Conservation (phyloP, 1,140 invertebrate genomes). For the Danaus plexippus region DNA sequence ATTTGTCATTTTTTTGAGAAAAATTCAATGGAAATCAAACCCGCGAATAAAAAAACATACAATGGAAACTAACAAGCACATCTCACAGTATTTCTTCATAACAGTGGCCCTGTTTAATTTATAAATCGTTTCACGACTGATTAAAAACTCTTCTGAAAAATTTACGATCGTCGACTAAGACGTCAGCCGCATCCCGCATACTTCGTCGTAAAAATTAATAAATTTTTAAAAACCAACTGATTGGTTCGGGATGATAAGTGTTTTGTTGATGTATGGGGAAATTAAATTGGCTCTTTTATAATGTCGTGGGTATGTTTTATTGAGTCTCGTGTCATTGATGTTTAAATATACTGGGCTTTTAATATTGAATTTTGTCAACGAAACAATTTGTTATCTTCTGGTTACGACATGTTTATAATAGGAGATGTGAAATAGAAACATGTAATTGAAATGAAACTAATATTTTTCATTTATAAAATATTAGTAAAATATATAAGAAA, state of each 20-base stretch:
- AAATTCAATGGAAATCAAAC: neutral
- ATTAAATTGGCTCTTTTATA: no score
- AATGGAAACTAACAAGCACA: conserved; percentile 37
- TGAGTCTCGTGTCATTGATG: no score
- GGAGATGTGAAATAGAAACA: neutral
- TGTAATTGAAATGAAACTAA: no score
- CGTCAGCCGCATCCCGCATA: conserved; percentile 28
- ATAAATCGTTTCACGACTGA: conserved; percentile 68
- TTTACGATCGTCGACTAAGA: conserved; percentile 40
- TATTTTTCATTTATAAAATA: no score
- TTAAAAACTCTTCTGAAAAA: conserved; percentile 71
- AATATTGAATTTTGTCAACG: no score
- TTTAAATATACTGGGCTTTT: no score
- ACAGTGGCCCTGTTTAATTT: conserved; percentile 67
- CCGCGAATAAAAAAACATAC: conserved; percentile 1
- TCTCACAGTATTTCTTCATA: conserved; percentile 63
- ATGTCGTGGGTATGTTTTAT: no score
- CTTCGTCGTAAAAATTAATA: conserved; percentile 29
- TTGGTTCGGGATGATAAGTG: conserved; percentile 8
- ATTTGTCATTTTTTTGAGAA: neutral
- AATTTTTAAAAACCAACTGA: conserved; percentile 24
- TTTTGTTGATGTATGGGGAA: conserved; percentile 1
- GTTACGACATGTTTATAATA: conserved; percentile 5
- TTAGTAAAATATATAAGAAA: no score
- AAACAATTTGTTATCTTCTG: neutral